Percentiles rank a stretch among this genome's conserved stretches.
Evolutionary conservation across 2,888 invertebrate genomes (phyloP).

Genomic region (Keiferia lycopersicella): DNA sequence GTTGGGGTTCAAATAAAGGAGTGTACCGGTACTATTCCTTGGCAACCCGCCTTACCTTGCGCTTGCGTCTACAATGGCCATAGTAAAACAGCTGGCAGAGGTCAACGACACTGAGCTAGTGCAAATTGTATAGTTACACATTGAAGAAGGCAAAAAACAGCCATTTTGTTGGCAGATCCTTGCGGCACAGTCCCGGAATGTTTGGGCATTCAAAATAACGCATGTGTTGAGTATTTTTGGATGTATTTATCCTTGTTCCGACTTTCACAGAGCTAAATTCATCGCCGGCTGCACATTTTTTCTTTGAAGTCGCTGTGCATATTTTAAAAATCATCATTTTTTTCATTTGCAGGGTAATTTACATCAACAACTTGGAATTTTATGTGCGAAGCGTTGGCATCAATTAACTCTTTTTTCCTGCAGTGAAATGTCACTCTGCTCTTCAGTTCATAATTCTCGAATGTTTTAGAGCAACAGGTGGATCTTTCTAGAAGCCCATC

Average conservation of each 20-base stretch:
- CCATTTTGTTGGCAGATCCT: slow-evolving; percentile 56
- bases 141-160: slow-evolving; percentile 68
- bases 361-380: slow-evolving; percentile 12
- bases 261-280: slow-evolving; percentile 31
- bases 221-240: slow-evolving; percentile 49
- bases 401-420: background rate
- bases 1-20: slow-evolving; percentile 69
- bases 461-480: slow-evolving; percentile 2
- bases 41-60: slow-evolving; percentile 64
- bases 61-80: slow-evolving; percentile 53
- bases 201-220: slow-evolving; percentile 51
- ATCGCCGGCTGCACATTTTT: slow-evolving; percentile 26
- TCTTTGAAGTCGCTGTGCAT: slow-evolving; percentile 20
- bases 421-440: background rate
- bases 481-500: background rate
- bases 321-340: slow-evolving; percentile 23
- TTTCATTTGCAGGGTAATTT: slow-evolving; percentile 14
- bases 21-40: slow-evolving; percentile 68
- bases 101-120: slow-evolving; percentile 72
- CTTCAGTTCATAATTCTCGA: background rate
- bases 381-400: slow-evolving; percentile 1
- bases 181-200: slow-evolving; percentile 57
- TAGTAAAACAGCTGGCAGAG: slow-evolving; percentile 77
- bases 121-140: slow-evolving; percentile 77
- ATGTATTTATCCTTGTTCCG: slow-evolving; percentile 47